Evolutionary conservation across 2,888 invertebrate species (phyloP).

Genomic region (Pseudoips prasinana): DNA sequence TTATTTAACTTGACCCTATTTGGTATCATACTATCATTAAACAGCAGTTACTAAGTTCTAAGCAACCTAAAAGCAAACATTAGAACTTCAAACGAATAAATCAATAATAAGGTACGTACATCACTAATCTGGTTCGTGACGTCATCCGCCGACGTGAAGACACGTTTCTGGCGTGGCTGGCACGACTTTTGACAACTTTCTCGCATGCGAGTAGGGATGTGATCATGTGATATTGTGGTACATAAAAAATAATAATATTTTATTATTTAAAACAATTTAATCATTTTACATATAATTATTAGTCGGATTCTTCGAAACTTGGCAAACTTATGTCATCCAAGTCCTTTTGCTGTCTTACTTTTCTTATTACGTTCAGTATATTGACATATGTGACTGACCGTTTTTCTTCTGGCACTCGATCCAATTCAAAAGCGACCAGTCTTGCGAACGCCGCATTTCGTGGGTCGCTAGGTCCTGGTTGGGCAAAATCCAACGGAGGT

Average conservation of each 20-base stretch:
- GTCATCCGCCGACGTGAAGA: conserved; percentile 4
- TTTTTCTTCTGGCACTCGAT: conserved; percentile 11
- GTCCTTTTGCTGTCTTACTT: conserved; percentile 6
- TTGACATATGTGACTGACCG: conserved; percentile 8
- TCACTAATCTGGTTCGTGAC: conserved; percentile 3
- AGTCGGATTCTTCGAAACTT: conserved; percentile 4
- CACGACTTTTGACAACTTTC: conserved; percentile 4
- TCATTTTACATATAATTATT: conserved; percentile 4
- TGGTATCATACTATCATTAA: conserved; percentile 6
- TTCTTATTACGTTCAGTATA: conserved; percentile 11
- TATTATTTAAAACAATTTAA: conserved; percentile 3
- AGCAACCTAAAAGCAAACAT: conserved; percentile 5
- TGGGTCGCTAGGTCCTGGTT: conserved; percentile 10
- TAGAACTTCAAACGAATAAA: conserved; percentile 4
- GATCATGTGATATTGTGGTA: conserved; percentile 4
- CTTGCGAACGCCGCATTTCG: conserved; percentile 11
- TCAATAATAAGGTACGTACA: conserved; percentile 5
- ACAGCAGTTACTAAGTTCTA: conserved; percentile 4
- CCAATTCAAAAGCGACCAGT: conserved; percentile 10
- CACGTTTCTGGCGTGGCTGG: conserved; percentile 4
- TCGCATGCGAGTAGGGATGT: conserved; percentile 5
- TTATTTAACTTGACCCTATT: conserved; percentile 6
- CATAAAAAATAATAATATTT: conserved; percentile 4
- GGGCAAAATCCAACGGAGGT: not conserved
- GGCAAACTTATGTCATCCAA: conserved; percentile 4